Conservation (phyloP, 1,140 invertebrate genomes). For the Agrypnia vestita region DNA sequence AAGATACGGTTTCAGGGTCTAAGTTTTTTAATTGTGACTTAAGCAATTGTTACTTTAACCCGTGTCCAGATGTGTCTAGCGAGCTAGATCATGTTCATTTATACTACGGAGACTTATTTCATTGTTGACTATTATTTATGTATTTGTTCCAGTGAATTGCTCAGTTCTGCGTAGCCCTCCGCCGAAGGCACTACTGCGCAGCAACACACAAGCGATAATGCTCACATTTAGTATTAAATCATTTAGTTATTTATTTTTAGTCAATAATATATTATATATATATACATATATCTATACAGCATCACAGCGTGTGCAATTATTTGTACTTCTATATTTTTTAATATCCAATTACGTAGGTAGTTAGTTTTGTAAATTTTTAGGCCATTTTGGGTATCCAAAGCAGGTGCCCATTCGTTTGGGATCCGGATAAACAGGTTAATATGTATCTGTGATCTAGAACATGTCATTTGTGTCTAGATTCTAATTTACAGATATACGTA, state of each 20-base stretch:
- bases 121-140: background rate
- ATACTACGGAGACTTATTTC: background rate
- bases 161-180: conserved; percentile 1
- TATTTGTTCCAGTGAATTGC: background rate
- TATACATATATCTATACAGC: too few relatives aligned
- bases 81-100: background rate
- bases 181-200: background rate
- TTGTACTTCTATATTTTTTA: too few relatives aligned
- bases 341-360: too few relatives aligned
- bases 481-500: too few relatives aligned
- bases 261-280: background rate
- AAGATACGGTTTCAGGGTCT: background rate
- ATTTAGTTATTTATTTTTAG: background rate
- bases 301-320: too few relatives aligned
- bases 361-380: background rate
- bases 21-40: background rate
- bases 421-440: background rate
- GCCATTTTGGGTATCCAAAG: background rate
- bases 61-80: too few relatives aligned
- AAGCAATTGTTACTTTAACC: background rate
- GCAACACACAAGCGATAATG: background rate
- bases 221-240: background rate
- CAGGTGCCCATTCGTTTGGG: background rate
- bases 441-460: background rate
- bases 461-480: too few relatives aligned